phyloP scores from a whole-genome alignment of 1,140 invertebrate species.

The Harlomillsia oculata region DNA sequence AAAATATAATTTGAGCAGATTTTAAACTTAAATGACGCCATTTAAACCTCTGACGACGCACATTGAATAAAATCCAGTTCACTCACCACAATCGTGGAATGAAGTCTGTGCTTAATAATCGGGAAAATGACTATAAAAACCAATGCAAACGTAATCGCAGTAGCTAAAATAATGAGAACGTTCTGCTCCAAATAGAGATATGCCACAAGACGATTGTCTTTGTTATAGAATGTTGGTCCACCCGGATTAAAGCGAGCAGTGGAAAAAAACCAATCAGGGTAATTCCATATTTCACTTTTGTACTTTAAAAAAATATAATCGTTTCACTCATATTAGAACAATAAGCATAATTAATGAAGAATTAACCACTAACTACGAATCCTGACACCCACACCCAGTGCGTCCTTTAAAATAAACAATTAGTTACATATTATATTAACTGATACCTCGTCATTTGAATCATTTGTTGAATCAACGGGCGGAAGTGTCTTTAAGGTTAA shows the following conservation, averaged over 20 bases:
- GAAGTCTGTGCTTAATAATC: constrained; percentile 22
- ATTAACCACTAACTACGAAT: too few species aligned
- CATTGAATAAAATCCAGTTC: too few species aligned
- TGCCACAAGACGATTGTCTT: constrained; percentile 8
- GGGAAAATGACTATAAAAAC: constrained; percentile 28
- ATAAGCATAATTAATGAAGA: too few species aligned
- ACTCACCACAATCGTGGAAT: constrained; percentile 28
- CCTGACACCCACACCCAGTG: too few species aligned
- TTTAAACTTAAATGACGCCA: not conserved
- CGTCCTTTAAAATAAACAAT: too few species aligned
- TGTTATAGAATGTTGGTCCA: constrained; percentile 29
- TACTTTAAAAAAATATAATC: not conserved
- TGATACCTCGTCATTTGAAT: too few species aligned
- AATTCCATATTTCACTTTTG: constrained; percentile 20
- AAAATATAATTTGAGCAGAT: not conserved
- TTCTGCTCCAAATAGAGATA: constrained; percentile 17
- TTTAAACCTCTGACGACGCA: not conserved
- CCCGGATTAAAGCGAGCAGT: constrained; percentile 26
- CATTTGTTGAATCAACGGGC: too few species aligned
- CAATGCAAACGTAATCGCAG: constrained; percentile 12
- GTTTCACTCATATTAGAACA: too few species aligned
- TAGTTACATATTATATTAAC: too few species aligned
- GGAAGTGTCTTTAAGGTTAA: too few species aligned
- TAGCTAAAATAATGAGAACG: constrained; percentile 17
- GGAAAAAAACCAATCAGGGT: constrained; percentile 33